These are phyloP conservation scores for Minunthozetes semirufus DNA, from an alignment of 2,888 invertebrate species.

Conservation along the genomic window DNA sequence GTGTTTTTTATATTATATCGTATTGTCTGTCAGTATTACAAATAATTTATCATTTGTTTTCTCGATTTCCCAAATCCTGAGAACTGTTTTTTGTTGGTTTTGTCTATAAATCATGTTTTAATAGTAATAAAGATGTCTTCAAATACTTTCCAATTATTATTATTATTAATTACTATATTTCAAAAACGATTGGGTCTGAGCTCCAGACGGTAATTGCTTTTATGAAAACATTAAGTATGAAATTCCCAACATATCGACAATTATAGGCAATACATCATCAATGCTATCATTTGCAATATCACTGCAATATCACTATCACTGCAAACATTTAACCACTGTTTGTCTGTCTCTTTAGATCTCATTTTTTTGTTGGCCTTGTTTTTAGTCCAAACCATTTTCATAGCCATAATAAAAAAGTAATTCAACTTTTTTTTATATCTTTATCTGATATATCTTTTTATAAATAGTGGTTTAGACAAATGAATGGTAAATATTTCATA, in stretches of 20 bases:
- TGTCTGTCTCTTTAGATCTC: background rate
- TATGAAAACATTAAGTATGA: background rate
- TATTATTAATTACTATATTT: conserved; percentile 23
- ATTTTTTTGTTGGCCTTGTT: conserved; percentile 7
- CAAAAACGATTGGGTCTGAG: background rate
- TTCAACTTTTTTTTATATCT: conserved; percentile 1
- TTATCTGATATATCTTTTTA: conserved; percentile 14
- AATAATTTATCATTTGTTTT: conserved; percentile 29
- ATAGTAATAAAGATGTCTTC: background rate
- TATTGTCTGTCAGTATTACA: conserved; percentile 3
- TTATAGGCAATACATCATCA: conserved; percentile 3
- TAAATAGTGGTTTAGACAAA: background rate
- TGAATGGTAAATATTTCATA: conserved; percentile 11
- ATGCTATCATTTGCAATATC: background rate
- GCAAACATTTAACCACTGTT: background rate
- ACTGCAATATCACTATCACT: background rate
- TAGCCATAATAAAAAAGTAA: background rate
- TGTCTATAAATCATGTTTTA: background rate
- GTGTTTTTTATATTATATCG: background rate
- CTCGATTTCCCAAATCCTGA: conserved; percentile 9
- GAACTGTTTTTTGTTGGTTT: conserved; percentile 9
- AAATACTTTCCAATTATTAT: background rate
- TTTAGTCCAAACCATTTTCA: background rate
- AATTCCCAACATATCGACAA: background rate
- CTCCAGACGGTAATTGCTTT: background rate